phyloP scores from a whole-genome alignment of 2,888 invertebrate species.

The Gerris lacustris region DNA sequence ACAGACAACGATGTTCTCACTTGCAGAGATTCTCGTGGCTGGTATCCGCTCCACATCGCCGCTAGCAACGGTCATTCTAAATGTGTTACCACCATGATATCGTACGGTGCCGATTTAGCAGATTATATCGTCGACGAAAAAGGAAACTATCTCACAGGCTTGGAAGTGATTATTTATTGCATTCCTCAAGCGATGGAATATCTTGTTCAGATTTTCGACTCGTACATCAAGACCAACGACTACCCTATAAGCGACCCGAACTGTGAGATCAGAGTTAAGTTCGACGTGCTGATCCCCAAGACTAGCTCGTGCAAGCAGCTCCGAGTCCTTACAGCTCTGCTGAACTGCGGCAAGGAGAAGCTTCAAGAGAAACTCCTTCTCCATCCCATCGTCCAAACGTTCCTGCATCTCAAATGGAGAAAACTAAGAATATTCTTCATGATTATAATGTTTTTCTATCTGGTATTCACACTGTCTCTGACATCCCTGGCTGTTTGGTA shows the following conservation, averaged over 20 bases:
- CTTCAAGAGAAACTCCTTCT: constrained; percentile 42
- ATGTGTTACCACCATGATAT: constrained; percentile 40
- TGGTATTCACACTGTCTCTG: constrained; percentile 41
- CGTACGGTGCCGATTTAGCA: constrained; percentile 41
- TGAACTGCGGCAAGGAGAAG: constrained; percentile 44
- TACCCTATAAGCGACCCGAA: constrained; percentile 38
- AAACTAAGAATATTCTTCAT: constrained; percentile 45
- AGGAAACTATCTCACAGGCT: constrained; percentile 37
- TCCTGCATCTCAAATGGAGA: constrained; percentile 47
- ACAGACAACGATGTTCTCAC: constrained; percentile 37
- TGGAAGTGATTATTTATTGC: constrained; percentile 43
- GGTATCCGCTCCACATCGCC: constrained; percentile 40
- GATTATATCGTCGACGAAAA: constrained; percentile 35
- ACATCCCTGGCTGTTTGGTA: constrained; percentile 38
- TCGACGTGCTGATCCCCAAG: constrained; percentile 36
- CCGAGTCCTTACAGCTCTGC: constrained; percentile 44
- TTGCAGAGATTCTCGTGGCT: constrained; percentile 25
- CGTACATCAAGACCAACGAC: constrained; percentile 41
- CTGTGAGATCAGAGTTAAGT: constrained; percentile 39
- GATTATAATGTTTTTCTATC: constrained; percentile 41
- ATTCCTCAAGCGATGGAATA: constrained; percentile 44
- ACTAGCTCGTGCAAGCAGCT: constrained; percentile 39
- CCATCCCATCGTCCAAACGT: constrained; percentile 47
- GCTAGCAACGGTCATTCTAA: constrained; percentile 48
- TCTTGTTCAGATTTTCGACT: constrained; percentile 44